A percentile compares a stretch with the other conserved stretches of the same genome.
Conservation (phyloP, 1,140 invertebrate genomes). For the Hormaphis cornu region DNA sequence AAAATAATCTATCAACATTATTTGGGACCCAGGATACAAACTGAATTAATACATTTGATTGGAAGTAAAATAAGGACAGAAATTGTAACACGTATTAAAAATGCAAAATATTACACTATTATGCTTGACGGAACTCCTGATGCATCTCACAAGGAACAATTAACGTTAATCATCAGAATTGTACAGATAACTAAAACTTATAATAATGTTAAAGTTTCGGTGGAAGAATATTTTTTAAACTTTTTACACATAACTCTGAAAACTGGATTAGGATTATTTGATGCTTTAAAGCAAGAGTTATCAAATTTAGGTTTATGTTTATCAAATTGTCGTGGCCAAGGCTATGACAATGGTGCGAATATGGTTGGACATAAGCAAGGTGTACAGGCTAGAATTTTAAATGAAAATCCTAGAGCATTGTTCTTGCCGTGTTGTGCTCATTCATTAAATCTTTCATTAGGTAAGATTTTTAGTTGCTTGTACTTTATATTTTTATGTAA, state of each 20-base stretch:
- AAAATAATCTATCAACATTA: background rate
- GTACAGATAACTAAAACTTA: background rate
- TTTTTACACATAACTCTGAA: conserved; percentile 16
- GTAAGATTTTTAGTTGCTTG: background rate
- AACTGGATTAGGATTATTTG: conserved; percentile 20
- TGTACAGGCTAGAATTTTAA: conserved; percentile 21
- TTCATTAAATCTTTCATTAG: conserved; percentile 1
- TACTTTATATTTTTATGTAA: background rate
- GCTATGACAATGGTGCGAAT: conserved; percentile 21
- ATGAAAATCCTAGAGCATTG: conserved; percentile 16
- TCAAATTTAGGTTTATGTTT: conserved; percentile 7
- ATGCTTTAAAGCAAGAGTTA: conserved; percentile 26
- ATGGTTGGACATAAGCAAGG: conserved; percentile 17
- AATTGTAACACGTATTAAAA: conserved; percentile 36
- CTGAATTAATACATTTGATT: background rate
- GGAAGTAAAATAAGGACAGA: conserved; percentile 33
- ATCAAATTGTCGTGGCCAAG: conserved; percentile 30
- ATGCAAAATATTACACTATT: conserved; percentile 35
- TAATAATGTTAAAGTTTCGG: background rate
- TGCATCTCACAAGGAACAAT: conserved; percentile 32
- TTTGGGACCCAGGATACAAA: conserved; percentile 2
- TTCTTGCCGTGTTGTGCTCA: conserved; percentile 12
- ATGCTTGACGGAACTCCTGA: conserved; percentile 34
- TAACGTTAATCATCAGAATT: conserved; percentile 1
- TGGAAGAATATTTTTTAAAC: conserved; percentile 16